Base-by-base conservation (phyloP, 2,113 vertebrate genomes). In the Jacana jacana region DNA sequence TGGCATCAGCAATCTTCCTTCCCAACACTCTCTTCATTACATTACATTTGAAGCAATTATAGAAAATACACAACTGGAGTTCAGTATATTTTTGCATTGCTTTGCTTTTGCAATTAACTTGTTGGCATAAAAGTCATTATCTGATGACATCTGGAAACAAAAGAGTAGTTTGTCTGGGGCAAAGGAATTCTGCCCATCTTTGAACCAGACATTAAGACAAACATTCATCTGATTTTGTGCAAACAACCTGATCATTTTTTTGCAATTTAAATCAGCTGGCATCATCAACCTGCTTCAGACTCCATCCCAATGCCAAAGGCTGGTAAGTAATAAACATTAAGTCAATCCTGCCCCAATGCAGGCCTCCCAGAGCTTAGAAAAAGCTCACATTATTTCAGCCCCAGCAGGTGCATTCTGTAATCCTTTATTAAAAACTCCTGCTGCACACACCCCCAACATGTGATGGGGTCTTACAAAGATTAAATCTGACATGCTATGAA, bases 61-160 rank as follows among this genome's bases (percentile, higher is more conserved):
- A 91, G 83, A 86, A 95, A 97, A 72, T 91, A 57, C 61, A 8
- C 87, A 37, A 77, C 83, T 73, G 11, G 49, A 87, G 91, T 89
- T 97, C 95, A 49, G 88, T 55, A 31, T 89, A 76, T 92, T 87
- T 96, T 96, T 97, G 82, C 75, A 91, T 94, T 92, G 92, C 88
- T 98, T 96, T 97, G 88, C 79, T 97, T 97, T 97, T 97, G 92
- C 97, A 98, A 98, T 98, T 98, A 98, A 97, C 96, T 98, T 96
- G 97, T 97, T 95, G 97, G 83, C 95, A 89, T 97, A 93, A 94
- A 97, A 96, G 70, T 92, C 69, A 91, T 97, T 97, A 97, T 97
- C 95, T 27, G 63, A 93, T 93, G 97, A 82, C 89, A 94, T 95
- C 80, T 91, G 95, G 89, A 97, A 98, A 93, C 82, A 87, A 83